Conservation (phyloP, 2,797 vertebrate genomes). For the Ficedula albicollis region DNA sequence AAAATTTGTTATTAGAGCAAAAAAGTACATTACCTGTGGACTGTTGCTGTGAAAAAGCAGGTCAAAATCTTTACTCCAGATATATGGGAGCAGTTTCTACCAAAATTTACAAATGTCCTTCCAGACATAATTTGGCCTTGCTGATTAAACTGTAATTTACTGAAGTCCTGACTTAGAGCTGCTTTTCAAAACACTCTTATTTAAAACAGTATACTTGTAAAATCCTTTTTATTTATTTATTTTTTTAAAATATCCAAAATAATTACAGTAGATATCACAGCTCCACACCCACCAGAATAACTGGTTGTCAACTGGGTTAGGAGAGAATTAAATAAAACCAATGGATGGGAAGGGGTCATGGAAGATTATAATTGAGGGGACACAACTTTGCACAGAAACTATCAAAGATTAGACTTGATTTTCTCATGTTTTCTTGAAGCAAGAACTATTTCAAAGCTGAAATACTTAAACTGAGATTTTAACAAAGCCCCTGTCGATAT, state of each 20-base stretch:
- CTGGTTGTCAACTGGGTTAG: neutral
- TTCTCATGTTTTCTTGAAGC: neutral
- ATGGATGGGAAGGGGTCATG: neutral
- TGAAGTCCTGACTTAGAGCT: neutral
- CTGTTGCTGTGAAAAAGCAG: neutral
- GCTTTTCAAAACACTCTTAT: neutral
- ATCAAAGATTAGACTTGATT: neutral
- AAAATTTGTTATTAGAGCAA: neutral
- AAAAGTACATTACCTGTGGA: neutral
- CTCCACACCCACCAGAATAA: neutral
- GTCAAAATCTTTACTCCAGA: neutral
- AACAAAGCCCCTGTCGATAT: neutral
- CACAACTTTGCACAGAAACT: neutral
- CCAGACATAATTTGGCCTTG: neutral
- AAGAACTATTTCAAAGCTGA: neutral
- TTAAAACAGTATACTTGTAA: neutral
- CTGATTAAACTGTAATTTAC: neutral
- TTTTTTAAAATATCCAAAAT: neutral
- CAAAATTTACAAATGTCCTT: neutral
- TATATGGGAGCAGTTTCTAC: neutral
- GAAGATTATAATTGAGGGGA: neutral
- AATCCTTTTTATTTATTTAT: neutral
- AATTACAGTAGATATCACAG: neutral
- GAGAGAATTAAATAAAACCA: neutral
- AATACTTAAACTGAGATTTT: constrained; percentile 6